These are phyloP conservation scores for Cremastinae sp. DNA, from an alignment of 2,888 invertebrate genomes.

Conservation along the genomic window DNA sequence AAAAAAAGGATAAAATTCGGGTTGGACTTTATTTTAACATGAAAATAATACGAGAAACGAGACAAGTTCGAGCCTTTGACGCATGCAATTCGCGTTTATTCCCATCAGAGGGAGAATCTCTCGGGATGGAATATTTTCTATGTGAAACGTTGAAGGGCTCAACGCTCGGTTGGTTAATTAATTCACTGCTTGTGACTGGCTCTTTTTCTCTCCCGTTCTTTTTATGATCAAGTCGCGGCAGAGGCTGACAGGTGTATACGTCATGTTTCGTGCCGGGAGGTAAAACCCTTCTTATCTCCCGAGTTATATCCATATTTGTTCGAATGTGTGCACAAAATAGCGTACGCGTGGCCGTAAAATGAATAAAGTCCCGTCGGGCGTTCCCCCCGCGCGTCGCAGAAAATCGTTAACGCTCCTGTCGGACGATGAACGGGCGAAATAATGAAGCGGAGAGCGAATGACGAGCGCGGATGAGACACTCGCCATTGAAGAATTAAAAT, in stretches of 20 bases:
- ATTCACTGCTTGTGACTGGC: slow-evolving; percentile 41
- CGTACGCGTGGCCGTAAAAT: too few relatives aligned
- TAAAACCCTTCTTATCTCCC: not conserved
- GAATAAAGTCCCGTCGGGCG: not conserved
- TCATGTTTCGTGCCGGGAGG: slow-evolving; percentile 54
- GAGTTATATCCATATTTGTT: too few relatives aligned
- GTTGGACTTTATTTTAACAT: too few relatives aligned
- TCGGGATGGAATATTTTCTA: slow-evolving; percentile 6
- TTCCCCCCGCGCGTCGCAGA: slow-evolving; percentile 9
- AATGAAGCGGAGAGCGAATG: not conserved
- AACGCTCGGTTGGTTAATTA: slow-evolving; percentile 54
- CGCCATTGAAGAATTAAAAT: not conserved
- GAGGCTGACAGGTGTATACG: slow-evolving; percentile 55
- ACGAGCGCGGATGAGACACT: not conserved
- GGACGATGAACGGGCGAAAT: slow-evolving; percentile 30
- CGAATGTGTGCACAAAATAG: too few relatives aligned
- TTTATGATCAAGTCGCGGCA: slow-evolving; percentile 46
- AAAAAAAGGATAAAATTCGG: too few relatives aligned
- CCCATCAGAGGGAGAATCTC: slow-evolving; percentile 30
- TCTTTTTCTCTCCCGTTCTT: slow-evolving; percentile 19
- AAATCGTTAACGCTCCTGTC: slow-evolving; percentile 41
- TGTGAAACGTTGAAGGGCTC: slow-evolving; percentile 34
- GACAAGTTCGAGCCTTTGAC: too few relatives aligned
- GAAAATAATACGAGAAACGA: too few relatives aligned
- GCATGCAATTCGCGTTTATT: too few relatives aligned